Evolutionary conservation across 2,113 vertebrate genomes (phyloP), one percentile per base, ranked within the genome.

Genomic region (Microtus montanus): DNA sequence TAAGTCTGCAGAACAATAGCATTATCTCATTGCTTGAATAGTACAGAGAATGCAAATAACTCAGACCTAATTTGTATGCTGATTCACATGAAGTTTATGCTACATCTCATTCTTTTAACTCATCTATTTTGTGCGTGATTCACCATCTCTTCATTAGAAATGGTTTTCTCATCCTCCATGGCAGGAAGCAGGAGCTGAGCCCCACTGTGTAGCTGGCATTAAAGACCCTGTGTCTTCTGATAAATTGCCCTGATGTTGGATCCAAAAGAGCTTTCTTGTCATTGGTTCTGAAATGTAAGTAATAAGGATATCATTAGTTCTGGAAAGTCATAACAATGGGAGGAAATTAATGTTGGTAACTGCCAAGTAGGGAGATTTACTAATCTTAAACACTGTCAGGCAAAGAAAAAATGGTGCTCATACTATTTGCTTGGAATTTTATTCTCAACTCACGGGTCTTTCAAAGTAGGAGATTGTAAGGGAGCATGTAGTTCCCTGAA

Each of bases 21-120:
- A 20, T 86, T 38, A 89, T 44, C 73, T 93, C 87, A 89, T 20
- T 87, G 79, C 73, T 95, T 89, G 30, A 49, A 15, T 17, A 83
- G 63, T 49, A 19, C 14, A 61, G 89, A 87, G 14, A 77, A 89
- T 44, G 35, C 64, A 93, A 94, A 93, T 38, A 35, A 54, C 38
- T 73, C 35, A 63, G 26, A 9, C 22, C n/a, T 66, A 47, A 92
- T 90, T 87, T 78, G n/a, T 49, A 73, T 41, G n/a, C 95, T 85
- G 71, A 70, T 26, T 54, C n/a, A 7, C 3, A 10, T 0, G 7
- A 52, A 5, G 74, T 75, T 58, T 86, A 38, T 35, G 63, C 1
- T 61, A 30, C 10, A 30, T 87, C 84, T 89, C 24, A 13, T 78
- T 83, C 66, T 64, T 44, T 82, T 54, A 54, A 61, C 24, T 70